A percentile compares a stretch with the other conserved stretches of the same genome.
phyloP scores from a whole-genome alignment of 92 coral and sea anemone genomes.

The Porites lobata region DNA sequence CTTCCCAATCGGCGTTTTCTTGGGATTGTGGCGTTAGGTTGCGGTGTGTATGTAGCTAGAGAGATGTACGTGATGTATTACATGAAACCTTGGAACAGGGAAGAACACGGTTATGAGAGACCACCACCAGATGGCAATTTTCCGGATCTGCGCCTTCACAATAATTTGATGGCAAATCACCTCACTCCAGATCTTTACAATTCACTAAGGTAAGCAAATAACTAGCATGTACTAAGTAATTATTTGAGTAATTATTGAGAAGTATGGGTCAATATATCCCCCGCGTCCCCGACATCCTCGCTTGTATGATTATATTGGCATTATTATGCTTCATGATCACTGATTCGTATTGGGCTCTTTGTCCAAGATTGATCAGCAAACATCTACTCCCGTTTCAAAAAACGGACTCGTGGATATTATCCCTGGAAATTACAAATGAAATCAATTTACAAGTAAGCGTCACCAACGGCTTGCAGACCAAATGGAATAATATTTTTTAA shows the following conservation, averaged over 20 bases:
- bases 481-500: too few relatives aligned
- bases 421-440: too few relatives aligned
- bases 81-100: constrained; percentile 43
- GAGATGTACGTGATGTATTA: constrained; percentile 31
- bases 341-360: too few relatives aligned
- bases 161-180: constrained; percentile 77
- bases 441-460: too few relatives aligned
- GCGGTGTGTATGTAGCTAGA: constrained; percentile 68
- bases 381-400: too few relatives aligned
- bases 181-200: constrained; percentile 83
- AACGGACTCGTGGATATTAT: too few relatives aligned
- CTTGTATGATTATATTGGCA: too few relatives aligned
- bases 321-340: too few relatives aligned
- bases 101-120: constrained; percentile 69
- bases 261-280: too few relatives aligned
- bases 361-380: too few relatives aligned
- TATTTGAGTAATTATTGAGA: neutral
- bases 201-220: constrained; percentile 63
- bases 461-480: too few relatives aligned
- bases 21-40: constrained; percentile 55
- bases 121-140: constrained; percentile 70
- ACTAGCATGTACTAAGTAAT: neutral
- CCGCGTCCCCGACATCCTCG: too few relatives aligned
- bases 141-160: constrained; percentile 87
- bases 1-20: constrained; percentile 46